phyloP scores from a whole-genome alignment of 2,888 invertebrate species.

The Blastobasis adustella region DNA sequence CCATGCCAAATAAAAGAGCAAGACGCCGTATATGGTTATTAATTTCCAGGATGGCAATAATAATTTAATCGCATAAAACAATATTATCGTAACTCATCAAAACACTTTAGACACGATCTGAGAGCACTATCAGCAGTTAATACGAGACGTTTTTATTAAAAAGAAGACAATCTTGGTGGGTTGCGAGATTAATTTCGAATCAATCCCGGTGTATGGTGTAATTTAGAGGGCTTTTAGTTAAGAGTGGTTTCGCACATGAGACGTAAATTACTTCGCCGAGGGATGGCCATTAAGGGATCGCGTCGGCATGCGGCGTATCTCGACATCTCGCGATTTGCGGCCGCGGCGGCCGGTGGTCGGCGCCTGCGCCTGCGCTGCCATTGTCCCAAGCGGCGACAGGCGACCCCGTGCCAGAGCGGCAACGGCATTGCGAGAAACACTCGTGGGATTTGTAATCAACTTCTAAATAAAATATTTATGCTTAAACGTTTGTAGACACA shows the following conservation, averaged over 20 bases:
- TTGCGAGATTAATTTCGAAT: slow-evolving; percentile 62
- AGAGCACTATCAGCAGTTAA: slow-evolving; percentile 22
- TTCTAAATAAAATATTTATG: no score
- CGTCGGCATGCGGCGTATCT: slow-evolving; percentile 66
- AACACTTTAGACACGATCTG: slow-evolving; percentile 10
- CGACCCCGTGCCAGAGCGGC: no score
- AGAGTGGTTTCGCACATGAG: slow-evolving; percentile 69
- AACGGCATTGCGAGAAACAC: no score
- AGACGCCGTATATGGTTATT: no score
- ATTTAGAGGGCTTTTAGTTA: slow-evolving; percentile 70
- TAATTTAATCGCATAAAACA: slow-evolving; percentile 1
- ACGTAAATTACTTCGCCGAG: slow-evolving; percentile 66
- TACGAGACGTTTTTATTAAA: slow-evolving; percentile 23
- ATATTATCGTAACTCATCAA: slow-evolving; percentile 4
- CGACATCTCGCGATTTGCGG: slow-evolving; percentile 66
- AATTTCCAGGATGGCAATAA: not conserved
- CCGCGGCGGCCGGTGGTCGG: slow-evolving; percentile 59
- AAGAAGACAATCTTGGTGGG: slow-evolving; percentile 36
- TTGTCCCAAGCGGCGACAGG: no score
- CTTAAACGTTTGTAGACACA: no score
- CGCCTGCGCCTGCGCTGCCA: slow-evolving; percentile 13
- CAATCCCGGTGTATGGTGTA: slow-evolving; percentile 62
- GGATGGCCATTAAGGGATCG: slow-evolving; percentile 63
- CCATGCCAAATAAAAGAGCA: no score
- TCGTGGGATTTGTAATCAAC: no score